phyloP scores from a whole-genome alignment of 2,888 invertebrate species.

The Gari tellinella region DNA sequence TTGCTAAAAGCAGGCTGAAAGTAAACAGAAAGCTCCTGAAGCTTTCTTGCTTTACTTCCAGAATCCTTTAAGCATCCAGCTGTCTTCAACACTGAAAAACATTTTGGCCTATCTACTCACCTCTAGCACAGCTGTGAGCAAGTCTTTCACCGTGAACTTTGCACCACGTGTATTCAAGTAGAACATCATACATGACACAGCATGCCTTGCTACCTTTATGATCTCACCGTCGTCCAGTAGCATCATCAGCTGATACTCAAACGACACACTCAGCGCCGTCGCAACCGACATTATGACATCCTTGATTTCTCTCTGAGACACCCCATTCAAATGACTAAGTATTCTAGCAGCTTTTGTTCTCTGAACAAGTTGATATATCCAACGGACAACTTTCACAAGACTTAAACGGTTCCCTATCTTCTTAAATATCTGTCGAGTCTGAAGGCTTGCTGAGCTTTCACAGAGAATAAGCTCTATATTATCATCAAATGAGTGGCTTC shows the following conservation, averaged over 20 bases:
- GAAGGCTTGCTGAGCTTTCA: constrained; percentile 29
- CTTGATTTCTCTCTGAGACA: constrained; percentile 47
- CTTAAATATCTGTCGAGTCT: constrained; percentile 28
- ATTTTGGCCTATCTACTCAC: no score
- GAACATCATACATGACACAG: constrained; percentile 54
- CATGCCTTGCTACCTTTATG: constrained; percentile 53
- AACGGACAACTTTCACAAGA: constrained; percentile 30
- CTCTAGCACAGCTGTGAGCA: constrained; percentile 64
- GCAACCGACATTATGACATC: constrained; percentile 47
- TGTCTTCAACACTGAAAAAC: no score
- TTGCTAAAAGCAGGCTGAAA: no score
- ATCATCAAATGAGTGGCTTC: constrained; percentile 51
- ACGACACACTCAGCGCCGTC: constrained; percentile 51
- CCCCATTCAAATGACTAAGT: constrained; percentile 47
- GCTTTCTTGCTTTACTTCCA: no score
- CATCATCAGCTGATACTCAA: constrained; percentile 65
- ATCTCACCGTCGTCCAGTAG: constrained; percentile 54
- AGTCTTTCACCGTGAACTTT: constrained; percentile 36
- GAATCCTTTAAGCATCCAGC: no score
- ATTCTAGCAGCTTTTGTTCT: constrained; percentile 58
- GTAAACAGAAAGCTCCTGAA: no score
- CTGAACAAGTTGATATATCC: constrained; percentile 52
- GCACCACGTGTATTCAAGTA: constrained; percentile 55
- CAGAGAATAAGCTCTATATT: constrained; percentile 61
- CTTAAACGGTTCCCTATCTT: constrained; percentile 40